Percentiles rank a stretch among this genome's conserved stretches.
phyloP scores from a whole-genome alignment of 2,113 vertebrate species.

The Pampusana beccarii region DNA sequence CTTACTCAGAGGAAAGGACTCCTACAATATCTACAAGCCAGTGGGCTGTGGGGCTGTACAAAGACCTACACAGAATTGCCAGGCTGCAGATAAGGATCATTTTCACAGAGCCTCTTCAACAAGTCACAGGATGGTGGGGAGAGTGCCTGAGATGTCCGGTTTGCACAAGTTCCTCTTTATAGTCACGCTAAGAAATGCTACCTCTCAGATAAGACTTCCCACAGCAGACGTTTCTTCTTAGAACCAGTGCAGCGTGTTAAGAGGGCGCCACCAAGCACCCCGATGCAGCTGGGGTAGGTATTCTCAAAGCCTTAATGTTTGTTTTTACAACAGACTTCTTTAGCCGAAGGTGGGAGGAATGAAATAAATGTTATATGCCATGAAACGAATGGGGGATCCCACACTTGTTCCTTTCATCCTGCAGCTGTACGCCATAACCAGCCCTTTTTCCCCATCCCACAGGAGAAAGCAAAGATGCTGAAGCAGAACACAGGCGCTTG shows the following conservation, averaged over 20 bases:
- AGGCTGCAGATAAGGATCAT: conserved; percentile 41
- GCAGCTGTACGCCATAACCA: background rate
- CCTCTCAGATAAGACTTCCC: background rate
- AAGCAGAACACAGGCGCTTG: background rate
- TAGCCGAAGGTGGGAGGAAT: background rate
- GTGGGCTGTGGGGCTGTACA: background rate
- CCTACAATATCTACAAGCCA: background rate
- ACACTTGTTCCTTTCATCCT: conserved; percentile 26
- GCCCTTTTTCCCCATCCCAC: background rate
- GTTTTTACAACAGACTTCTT: background rate
- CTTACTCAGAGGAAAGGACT: background rate
- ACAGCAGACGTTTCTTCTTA: conserved; percentile 12
- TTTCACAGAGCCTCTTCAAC: conserved; percentile 30
- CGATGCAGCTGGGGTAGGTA: background rate
- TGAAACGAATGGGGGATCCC: background rate
- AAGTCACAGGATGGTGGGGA: background rate
- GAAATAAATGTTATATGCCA: background rate
- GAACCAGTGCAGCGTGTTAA: background rate
- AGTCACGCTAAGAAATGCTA: background rate
- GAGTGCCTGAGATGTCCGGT: background rate
- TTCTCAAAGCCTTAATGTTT: conserved; percentile 31
- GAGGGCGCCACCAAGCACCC: background rate
- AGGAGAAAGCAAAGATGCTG: background rate
- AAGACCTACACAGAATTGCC: background rate
- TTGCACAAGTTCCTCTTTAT: conserved; percentile 40